Base-by-base conservation (phyloP, 2,888 invertebrate species). In the Melanotus villosus region DNA sequence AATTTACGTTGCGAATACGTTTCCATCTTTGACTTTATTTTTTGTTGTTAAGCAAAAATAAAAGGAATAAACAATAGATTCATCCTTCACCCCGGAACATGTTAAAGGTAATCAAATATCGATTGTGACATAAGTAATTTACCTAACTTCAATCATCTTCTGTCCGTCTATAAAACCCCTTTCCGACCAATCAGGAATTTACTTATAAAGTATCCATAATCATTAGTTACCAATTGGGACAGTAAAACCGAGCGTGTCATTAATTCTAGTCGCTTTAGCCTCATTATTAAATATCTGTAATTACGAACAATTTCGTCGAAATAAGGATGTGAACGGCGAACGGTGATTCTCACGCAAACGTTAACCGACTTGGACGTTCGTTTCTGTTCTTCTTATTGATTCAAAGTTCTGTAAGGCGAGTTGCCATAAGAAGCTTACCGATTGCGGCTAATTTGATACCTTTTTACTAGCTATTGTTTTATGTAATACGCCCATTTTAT, bases 281-380 rank as follows among this genome's bases (percentile, higher is more conserved):
- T 64, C 54, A 56, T 56, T 64, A 64, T 64, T 54, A 64, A 64
- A 54, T 54, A 56, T 54, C 38, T 14, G 65, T 58, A 65, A 65
- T 65, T 57, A 56, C 10, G 18, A 30, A 36, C 50, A 58, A 58
- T 65, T 65, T 65, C 34, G 57, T 34, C 41, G 50, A 36, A 63
- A 57, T 64, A 43, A 64, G 23, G 45, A 45, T 56, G 64, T 56
- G 56, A 65, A 65, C 41, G 47, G 21, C 45, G 36, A 57, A 16
- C 34, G 57, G 38, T 36, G 47, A 47, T 65, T 65, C 65, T 58
- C 65, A 65, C 65, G 65, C 57, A 65, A 65, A 65, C 65, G 65
- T 45, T 58, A 65, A 45, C 56, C 38, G 36, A 62, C 23, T n/a
- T 50, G 52, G 36, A 52, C 38, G 34, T 47, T 30, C 59, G 47